Conservation (phyloP, 2,797 vertebrate species). For the Epinephelus malabaricus region DNA sequence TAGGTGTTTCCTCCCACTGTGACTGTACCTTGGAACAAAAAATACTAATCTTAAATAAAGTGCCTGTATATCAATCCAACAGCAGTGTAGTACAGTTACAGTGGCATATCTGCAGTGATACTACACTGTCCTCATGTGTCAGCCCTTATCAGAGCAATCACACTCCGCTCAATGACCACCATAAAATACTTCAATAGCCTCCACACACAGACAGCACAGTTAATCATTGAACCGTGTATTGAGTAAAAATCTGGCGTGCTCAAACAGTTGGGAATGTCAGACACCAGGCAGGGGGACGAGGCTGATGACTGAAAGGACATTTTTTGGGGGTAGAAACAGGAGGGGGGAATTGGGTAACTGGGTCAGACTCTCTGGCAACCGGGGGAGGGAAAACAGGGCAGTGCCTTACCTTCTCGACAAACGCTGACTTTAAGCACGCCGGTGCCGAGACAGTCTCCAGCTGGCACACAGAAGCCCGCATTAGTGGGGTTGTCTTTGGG, state of each 20-base stretch:
- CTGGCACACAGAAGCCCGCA: slow-evolving; percentile 88
- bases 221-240: slow-evolving; percentile 76
- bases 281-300: slow-evolving; percentile 22
- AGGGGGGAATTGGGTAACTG: slow-evolving; percentile 32
- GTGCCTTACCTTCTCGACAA: slow-evolving; percentile 85
- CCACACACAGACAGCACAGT: slow-evolving; percentile 50
- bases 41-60: neutral
- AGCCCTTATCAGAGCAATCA: slow-evolving; percentile 64
- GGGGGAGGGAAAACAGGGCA: neutral
- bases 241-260: slow-evolving; percentile 62
- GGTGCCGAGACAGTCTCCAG: slow-evolving; percentile 86
- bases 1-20: neutral
- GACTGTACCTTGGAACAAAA: neutral
- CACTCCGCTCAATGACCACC: slow-evolving; percentile 51
- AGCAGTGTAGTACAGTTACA: slow-evolving; percentile 1
- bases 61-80: neutral
- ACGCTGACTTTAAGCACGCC: slow-evolving; percentile 90
- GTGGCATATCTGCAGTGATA: slow-evolving; percentile 35
- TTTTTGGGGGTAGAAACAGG: slow-evolving; percentile 7
- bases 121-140: slow-evolving; percentile 11
- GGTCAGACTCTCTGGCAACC: slow-evolving; percentile 45
- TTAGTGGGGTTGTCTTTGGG: slow-evolving; percentile 85
- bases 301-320: slow-evolving; percentile 19
- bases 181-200: slow-evolving; percentile 58
- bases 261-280: slow-evolving; percentile 66